Evolutionary conservation across 2,797 vertebrate genomes (phyloP).

Genomic region (Syngnathus rostellatus): DNA sequence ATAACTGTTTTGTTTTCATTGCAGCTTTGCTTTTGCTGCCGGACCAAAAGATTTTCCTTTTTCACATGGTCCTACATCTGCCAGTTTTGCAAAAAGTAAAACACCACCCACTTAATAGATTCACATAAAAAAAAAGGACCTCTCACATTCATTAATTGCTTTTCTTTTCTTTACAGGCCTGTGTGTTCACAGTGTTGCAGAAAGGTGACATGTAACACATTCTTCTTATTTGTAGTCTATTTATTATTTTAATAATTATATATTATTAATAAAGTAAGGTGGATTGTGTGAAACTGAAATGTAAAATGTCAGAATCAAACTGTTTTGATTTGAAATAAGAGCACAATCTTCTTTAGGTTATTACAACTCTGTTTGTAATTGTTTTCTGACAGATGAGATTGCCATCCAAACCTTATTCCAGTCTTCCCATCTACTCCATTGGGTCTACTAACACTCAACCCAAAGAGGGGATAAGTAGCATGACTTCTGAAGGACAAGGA

Average conservation of each 20-base stretch:
- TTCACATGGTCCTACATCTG: slow-evolving; percentile 98
- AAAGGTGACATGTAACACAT: slow-evolving; percentile 64
- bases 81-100: slow-evolving; percentile 97
- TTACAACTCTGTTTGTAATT: neutral
- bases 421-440: slow-evolving; percentile 90
- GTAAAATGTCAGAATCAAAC: neutral
- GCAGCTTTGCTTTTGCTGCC: slow-evolving; percentile 97
- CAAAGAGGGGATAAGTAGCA: slow-evolving; percentile 66
- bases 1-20: slow-evolving; percentile 5
- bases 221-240: neutral
- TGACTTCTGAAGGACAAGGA: slow-evolving; percentile 44
- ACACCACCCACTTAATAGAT: neutral
- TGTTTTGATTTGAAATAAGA: neutral
- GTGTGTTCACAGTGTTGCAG: slow-evolving; percentile 98
- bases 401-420: slow-evolving; percentile 93
- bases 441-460: slow-evolving; percentile 84
- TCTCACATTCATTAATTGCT: neutral
- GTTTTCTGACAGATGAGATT: slow-evolving; percentile 79
- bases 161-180: slow-evolving; percentile 68
- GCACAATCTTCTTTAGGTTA: neutral
- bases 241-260: neutral
- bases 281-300: neutral
- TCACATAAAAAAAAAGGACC: neutral
- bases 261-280: neutral
- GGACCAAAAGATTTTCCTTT: slow-evolving; percentile 91